Evolutionary conservation across 2,888 invertebrate species (phyloP), one percentile per base, ranked within the genome.

Genomic region (Isotomurus palustris): DNA sequence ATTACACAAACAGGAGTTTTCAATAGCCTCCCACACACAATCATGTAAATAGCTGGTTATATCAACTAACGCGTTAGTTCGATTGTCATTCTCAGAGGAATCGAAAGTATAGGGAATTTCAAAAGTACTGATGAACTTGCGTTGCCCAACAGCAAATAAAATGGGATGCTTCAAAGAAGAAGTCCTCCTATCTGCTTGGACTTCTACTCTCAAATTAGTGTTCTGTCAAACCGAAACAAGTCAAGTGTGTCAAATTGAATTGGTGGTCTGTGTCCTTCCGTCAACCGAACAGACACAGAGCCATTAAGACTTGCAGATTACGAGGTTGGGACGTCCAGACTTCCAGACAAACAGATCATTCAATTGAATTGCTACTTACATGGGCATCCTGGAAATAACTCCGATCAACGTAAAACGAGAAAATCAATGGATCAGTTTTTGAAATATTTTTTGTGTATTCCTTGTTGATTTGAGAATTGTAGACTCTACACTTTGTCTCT

Each of bases 201-300:
- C 60, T 47, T 68, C 62, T 4, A 66, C 38, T 45, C 68, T 36
- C 27, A 68, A 47, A 27, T 65, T 59, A 4, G 61, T 59, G 12
- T 59, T 63, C 65, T 67, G 56, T 10, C 48, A 29, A 40, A 2
- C 8, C 32, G 8, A 10, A 32, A 10, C 32, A 32, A 10, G 12
- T 32, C 12, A 32, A 32, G 8, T 32, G 8, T 12, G 12, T 8
- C 19, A 5, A 40, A 40, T 6, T 17, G 17, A 8, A 17, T 40
- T 40, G n/a, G n/a, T n/a, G n/a, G n/a, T n/a, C n/a, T n/a, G n/a
- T n/a, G n/a, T n/a, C n/a, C n/a, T n/a, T n/a, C n/a, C n/a, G n/a
- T n/a, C n/a, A n/a, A n/a, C n/a, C n/a, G n/a, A n/a, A n/a, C n/a
- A n/a, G n/a, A n/a, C n/a, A n/a, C n/a, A n/a, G n/a, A n/a, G n/a